Evolutionary conservation across 2,888 invertebrate species (phyloP), one percentile per base, ranked within the genome.

Genomic region (Drosophila buzzatii): DNA sequence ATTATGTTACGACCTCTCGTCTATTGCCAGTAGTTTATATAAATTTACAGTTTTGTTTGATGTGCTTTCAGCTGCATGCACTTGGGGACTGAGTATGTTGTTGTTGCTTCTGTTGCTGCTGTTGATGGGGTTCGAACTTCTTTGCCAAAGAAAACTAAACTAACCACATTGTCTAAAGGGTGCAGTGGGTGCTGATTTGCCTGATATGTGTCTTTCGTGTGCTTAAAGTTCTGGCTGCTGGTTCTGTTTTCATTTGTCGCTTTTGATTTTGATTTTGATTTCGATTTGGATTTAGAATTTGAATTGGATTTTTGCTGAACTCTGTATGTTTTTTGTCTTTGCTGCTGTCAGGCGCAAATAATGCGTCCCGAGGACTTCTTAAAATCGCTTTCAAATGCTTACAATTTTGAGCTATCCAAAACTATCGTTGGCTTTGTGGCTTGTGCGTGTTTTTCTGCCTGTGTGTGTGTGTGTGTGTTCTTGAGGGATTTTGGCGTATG

Each of bases 1-100:
- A 91, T 91, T 91, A 91, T 91, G 85, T 74, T 76, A 81, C 85
- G 91, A 90, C 82, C 84, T 85, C 85, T 85, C 85, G 88, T 82
- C 82, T 91, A 89, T 91, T 91, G 85, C 82, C 82, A 82, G 78
- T 82, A 80, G 71, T 82, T 79, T 85, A 79, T 83, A 83, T 79
- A 83, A 84, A 69, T 79, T 76, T 85, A 76, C 65, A 81, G 84
- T 89, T 86, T 78, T 81, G 90, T 86, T 89, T 89, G 88, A 82
- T 89, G 90, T 89, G 86, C 80, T 79, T 74, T 82, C 78, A 78
- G 72, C 78, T 87, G 81, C 73, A 85, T 73, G 70, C 12, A 23
- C 73, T 71, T 68, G 61, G 65, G 68, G 27, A 23, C 62, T 73
- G 60, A 53, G 70, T 66, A 56, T 69, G 58, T 5, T 37, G 5